Conservation (phyloP, 1,140 invertebrate species). For the Uloborus diversus region DNA sequence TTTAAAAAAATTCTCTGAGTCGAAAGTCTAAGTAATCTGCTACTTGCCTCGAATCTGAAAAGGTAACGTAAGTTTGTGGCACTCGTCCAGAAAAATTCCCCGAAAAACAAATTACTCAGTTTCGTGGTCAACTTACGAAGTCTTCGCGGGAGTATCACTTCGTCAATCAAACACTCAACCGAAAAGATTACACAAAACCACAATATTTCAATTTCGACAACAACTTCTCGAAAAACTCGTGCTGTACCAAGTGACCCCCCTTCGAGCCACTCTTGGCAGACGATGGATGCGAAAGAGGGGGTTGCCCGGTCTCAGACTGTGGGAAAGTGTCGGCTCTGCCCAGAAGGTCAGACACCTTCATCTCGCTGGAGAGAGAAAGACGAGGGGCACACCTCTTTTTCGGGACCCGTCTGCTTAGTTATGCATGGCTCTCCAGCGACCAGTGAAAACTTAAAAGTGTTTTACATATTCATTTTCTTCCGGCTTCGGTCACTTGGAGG, state of each 20-base stretch:
- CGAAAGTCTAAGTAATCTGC: too few relatives aligned
- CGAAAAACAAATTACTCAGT: too few relatives aligned
- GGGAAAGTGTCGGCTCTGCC: conserved; percentile 40
- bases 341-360: conserved; percentile 42
- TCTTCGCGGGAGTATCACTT: too few relatives aligned
- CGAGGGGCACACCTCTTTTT: conserved; percentile 50
- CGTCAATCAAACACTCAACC: too few relatives aligned
- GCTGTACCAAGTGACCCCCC: conserved; percentile 23
- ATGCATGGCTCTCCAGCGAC: conserved; percentile 27
- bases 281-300: conserved; percentile 19
- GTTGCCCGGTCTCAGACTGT: conserved; percentile 50
- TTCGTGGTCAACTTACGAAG: too few relatives aligned
- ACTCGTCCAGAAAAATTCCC: too few relatives aligned
- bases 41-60: too few relatives aligned
- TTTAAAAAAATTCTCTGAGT: too few relatives aligned
- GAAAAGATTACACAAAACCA: too few relatives aligned
- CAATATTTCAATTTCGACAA: background rate
- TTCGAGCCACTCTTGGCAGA: conserved; percentile 9
- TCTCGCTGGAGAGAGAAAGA: background rate
- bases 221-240: background rate
- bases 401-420: conserved; percentile 36
- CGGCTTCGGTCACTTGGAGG: conserved; percentile 33
- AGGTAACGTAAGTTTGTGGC: too few relatives aligned
- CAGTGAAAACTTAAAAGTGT: conserved; percentile 48
- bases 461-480: conserved; percentile 57